A percentile compares a stretch with the other conserved stretches of the same genome.
phyloP scores from a whole-genome alignment of 2,113 vertebrate genomes.

The Cynocephalus volans region DNA sequence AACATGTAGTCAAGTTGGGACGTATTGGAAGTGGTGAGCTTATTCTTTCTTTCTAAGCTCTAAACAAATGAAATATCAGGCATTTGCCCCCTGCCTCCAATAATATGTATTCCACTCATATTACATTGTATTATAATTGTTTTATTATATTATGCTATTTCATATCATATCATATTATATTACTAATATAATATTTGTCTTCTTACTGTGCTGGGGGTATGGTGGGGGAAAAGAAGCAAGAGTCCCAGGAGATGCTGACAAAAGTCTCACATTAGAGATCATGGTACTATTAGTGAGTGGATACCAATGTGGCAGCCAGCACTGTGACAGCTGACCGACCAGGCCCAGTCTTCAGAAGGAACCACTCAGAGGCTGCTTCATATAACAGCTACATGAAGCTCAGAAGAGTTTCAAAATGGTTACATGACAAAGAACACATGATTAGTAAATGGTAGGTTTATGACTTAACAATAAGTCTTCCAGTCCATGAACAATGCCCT shows the following conservation, averaged over 20 bases:
- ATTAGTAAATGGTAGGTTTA: not conserved
- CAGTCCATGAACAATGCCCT: too few relatives aligned
- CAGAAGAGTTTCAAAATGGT: not conserved
- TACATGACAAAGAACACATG: not conserved
- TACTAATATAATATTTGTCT: not conserved
- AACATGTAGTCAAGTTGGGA: not conserved
- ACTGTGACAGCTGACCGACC: fast-evolving
- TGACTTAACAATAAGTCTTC: not conserved
- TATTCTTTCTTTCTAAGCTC: not conserved
- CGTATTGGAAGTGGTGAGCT: not conserved
- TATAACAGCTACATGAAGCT: not conserved
- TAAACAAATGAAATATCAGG: not conserved
- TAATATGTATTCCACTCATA: not conserved
- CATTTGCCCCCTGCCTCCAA: not conserved
- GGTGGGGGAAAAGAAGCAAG: not conserved
- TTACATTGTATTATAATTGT: too few relatives aligned
- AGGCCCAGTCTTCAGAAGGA: not conserved
- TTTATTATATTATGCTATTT: too few relatives aligned
- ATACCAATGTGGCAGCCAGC: not conserved
- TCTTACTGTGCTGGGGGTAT: not conserved
- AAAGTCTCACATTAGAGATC: not conserved
- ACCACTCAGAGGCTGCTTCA: not conserved
- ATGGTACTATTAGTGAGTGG: not conserved
- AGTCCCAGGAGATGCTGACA: not conserved
- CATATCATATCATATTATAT: not conserved